Conservation (phyloP, 92 coral and sea anemone species). For the Phenganax marumi region DNA sequence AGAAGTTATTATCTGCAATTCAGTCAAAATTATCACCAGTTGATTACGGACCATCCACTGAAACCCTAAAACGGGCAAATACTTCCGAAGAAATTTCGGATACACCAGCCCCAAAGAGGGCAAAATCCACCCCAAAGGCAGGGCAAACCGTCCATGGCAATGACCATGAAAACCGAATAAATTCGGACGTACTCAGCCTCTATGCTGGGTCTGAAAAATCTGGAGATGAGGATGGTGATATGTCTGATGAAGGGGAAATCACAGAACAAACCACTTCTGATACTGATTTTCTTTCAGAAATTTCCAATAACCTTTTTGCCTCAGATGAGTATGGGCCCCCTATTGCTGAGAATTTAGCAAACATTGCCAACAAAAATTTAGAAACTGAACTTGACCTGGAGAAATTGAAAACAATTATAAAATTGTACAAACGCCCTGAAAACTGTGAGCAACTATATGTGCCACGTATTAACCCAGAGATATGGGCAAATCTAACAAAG, state of each 20-base stretch:
- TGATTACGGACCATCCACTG: too few relatives aligned
- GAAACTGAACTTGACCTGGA: too few relatives aligned
- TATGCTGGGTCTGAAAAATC: not conserved
- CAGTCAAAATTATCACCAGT: too few relatives aligned
- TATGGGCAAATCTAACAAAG: not conserved
- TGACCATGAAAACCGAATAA: not conserved
- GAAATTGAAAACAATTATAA: too few relatives aligned
- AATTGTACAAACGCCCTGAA: not conserved
- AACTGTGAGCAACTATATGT: not conserved
- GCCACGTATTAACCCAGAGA: not conserved
- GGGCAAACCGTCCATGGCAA: not conserved
- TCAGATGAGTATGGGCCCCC: not conserved
- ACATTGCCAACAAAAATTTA: too few relatives aligned
- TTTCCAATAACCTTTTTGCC: not conserved
- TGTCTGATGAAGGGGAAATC: not conserved
- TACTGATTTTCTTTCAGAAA: too few relatives aligned
- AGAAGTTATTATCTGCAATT: too few relatives aligned
- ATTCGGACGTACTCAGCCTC: not conserved
- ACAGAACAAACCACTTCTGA: too few relatives aligned
- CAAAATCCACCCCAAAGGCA: not conserved
- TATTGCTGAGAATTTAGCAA: not conserved
- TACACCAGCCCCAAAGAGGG: too few relatives aligned
- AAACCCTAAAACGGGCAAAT: too few relatives aligned
- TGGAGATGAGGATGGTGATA: not conserved
- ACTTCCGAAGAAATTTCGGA: too few relatives aligned